phyloP scores from a whole-genome alignment of 1,140 invertebrate species.

The Drosophila littoralis region DNA sequence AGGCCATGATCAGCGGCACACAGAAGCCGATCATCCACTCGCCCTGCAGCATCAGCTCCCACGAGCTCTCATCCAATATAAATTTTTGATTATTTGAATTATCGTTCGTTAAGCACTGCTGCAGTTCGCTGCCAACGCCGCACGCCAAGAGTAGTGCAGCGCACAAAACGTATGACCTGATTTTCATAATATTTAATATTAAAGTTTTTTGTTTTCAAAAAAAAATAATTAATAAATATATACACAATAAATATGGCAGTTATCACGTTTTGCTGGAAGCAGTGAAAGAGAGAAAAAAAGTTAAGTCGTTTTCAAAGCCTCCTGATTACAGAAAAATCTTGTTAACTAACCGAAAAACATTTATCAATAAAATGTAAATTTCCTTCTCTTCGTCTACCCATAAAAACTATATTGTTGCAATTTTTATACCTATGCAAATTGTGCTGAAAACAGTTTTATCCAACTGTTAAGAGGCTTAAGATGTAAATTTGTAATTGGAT shows the following conservation, averaged over 20 bases:
- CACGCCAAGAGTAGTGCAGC: neutral
- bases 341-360: too few species aligned
- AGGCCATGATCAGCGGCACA: slow-evolving; percentile 13
- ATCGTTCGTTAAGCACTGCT: neutral
- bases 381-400: too few species aligned
- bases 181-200: neutral
- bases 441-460: too few species aligned
- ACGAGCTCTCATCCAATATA: slow-evolving; percentile 21
- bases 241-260: neutral
- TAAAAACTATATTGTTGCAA: too few species aligned
- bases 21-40: slow-evolving; percentile 40
- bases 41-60: slow-evolving; percentile 28
- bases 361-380: too few species aligned
- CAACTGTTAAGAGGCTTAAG: too few species aligned
- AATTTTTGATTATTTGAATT: neutral
- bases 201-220: neutral
- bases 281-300: too few species aligned
- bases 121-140: neutral
- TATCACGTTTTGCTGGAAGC: too few species aligned
- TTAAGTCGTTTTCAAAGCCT: too few species aligned
- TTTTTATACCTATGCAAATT: too few species aligned
- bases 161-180: neutral
- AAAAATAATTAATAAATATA: neutral
- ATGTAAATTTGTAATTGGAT: too few species aligned
- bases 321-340: too few species aligned